Base-by-base conservation (phyloP, 2,888 invertebrate genomes). In the Spodoptera littoralis region DNA sequence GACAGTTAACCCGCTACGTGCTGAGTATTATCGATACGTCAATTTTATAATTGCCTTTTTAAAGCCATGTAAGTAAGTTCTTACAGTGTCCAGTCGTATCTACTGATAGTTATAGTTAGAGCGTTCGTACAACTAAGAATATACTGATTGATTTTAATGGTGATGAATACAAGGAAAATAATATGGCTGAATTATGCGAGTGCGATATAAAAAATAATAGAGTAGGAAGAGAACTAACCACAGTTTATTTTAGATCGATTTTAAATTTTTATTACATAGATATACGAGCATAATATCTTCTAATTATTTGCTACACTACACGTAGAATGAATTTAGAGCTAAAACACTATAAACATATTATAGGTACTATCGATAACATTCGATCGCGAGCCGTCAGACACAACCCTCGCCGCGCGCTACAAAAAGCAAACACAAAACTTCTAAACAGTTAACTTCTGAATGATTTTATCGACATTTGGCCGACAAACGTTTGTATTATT, bases 401-500 rank as follows among this genome's bases (percentile, higher is more conserved):
- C 77, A 77, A 56, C 72, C 61, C 72, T 77, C 4, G 6, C 49
- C 44, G 41, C 46, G 41, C 46, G 44, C 45, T 22, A 63, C 65
- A 79, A 73, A 76, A 79, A 79, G 65, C 73, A 53, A 12, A 36
- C 56, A 24, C 70, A 70, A 77, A 73, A 73, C 66, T 74, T 73
- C 76, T 75, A 77, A 79, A 79, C 79, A 82, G 76, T 80, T 70
- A 77, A 82, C 79, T 83, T 77, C 70, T 66, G 65, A 83, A 77
- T 78, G 76, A 77, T 81, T 76, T 55, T 60, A 68, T 73, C 80
- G 78, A 82, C 82, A 79, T 81, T 83, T 81, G 76, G 74, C 67
- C 81, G 79, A 72, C 79, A 79, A 79, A 65, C 67, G 63, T 55
- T 77, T 92, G 76, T 84, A 90, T 92, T 90, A 92, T 92, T 91